phyloP scores from a whole-genome alignment of 2,797 vertebrate species.

The Eleutherodactylus coqui region DNA sequence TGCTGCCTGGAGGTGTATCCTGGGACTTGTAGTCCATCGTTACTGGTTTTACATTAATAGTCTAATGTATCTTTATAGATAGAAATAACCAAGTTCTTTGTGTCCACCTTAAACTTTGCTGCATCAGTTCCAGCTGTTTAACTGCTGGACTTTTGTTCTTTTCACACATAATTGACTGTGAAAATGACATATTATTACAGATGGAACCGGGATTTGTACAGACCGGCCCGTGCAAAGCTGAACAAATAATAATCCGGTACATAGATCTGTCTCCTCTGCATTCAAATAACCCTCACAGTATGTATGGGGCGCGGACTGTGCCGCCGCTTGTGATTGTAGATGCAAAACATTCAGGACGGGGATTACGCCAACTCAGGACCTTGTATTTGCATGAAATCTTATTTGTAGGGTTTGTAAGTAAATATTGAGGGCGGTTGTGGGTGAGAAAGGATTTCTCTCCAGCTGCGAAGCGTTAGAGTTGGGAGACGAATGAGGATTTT shows the following conservation, averaged over 20 bases:
- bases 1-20: not conserved
- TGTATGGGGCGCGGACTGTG: not conserved
- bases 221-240: not conserved
- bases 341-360: constrained; percentile 36
- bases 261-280: not conserved
- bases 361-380: not conserved
- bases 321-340: not conserved
- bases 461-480: not conserved
- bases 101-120: not conserved
- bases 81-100: too few species aligned
- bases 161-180: not conserved
- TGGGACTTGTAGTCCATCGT: not conserved
- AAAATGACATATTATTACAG: not conserved
- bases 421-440: not conserved
- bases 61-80: not conserved
- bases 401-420: not conserved
- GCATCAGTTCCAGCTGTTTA: not conserved
- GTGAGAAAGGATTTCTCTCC: not conserved
- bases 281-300: constrained; percentile 16
- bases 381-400: constrained; percentile 34
- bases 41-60: not conserved
- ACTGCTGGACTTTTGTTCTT: not conserved
- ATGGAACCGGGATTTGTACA: not conserved
- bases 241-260: not conserved
- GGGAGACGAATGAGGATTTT: not conserved